Evolutionary conservation across 2,888 invertebrate species (phyloP).

Genomic region (Perizoma flavofasciatum): DNA sequence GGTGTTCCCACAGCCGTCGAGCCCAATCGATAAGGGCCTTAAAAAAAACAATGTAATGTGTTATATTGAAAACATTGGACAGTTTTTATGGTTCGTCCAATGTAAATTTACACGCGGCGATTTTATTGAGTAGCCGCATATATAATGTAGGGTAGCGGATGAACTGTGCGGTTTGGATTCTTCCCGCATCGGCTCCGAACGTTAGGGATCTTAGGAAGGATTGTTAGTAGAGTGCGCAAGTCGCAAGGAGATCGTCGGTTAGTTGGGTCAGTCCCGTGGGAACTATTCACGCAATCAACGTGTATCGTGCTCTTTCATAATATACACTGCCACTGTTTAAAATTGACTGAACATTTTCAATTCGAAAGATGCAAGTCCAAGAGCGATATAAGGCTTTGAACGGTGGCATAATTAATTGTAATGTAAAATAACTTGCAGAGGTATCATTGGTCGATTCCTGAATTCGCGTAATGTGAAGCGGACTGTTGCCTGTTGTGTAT

Average conservation of each 20-base stretch:
- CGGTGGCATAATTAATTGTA: constrained; percentile 31
- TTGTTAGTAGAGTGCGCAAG: constrained; percentile 41
- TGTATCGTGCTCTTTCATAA: constrained; percentile 56
- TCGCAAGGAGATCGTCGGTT: neutral
- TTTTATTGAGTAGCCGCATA: constrained; percentile 80
- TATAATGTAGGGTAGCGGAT: constrained; percentile 61
- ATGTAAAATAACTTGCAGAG: constrained; percentile 32
- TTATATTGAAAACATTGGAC: constrained; percentile 56
- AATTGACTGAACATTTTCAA: constrained; percentile 22
- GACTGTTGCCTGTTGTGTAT: constrained; percentile 20
- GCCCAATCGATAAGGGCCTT: constrained; percentile 46
- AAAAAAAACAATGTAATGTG: constrained; percentile 43
- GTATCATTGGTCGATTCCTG: constrained; percentile 30
- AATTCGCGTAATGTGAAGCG: constrained; percentile 14
- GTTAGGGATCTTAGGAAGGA: constrained; percentile 21
- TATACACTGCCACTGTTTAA: constrained; percentile 32
- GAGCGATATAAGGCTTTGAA: constrained; percentile 18
- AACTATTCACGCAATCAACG: constrained; percentile 56
- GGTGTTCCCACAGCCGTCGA: constrained; percentile 39
- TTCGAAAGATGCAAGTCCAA: constrained; percentile 20
- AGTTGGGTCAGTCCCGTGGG: constrained; percentile 46
- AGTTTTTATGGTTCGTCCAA: constrained; percentile 69
- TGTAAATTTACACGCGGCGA: constrained; percentile 77
- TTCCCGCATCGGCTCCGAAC: constrained; percentile 37
- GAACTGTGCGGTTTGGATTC: constrained; percentile 39